A percentile compares a stretch with the other conserved stretches of the same genome.
These are phyloP conservation scores for Leptonema lineaticorne DNA, from an alignment of 1,140 invertebrate species.

Conservation along the genomic window DNA sequence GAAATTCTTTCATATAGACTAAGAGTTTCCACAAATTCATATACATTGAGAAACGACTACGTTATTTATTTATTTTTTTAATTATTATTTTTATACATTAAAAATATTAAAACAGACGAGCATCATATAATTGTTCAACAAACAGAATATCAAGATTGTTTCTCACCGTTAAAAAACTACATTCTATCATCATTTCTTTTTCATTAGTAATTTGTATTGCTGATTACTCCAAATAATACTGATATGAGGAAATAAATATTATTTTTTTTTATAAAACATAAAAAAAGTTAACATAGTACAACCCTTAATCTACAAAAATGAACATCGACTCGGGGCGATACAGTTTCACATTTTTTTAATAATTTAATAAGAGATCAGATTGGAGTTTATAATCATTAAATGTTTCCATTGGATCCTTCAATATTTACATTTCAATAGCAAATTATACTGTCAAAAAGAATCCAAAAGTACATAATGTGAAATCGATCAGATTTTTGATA, in stretches of 20 bases:
- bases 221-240: conserved; percentile 32
- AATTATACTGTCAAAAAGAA: no score
- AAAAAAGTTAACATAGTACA: conserved; percentile 7
- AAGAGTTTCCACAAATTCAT: conserved; percentile 1
- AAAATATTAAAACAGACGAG: not conserved
- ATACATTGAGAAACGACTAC: not conserved
- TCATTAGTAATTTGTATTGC: conserved; percentile 17
- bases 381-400: conserved; percentile 23
- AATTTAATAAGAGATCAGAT: conserved; percentile 22
- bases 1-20: conserved; percentile 29
- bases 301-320: not conserved
- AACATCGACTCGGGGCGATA: no score
- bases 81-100: no score
- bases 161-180: conserved; percentile 23
- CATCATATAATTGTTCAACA: not conserved
- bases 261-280: no score
- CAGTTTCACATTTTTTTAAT: not conserved
- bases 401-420: no score
- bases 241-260: conserved; percentile 31
- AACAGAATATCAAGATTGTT: not conserved
- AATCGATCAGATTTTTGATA: no score
- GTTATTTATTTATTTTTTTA: no score
- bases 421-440: no score
- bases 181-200: no score
- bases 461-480: no score